Conservation (phyloP, 2,888 invertebrate genomes). For the Drosophila pseudotalamancana region DNA sequence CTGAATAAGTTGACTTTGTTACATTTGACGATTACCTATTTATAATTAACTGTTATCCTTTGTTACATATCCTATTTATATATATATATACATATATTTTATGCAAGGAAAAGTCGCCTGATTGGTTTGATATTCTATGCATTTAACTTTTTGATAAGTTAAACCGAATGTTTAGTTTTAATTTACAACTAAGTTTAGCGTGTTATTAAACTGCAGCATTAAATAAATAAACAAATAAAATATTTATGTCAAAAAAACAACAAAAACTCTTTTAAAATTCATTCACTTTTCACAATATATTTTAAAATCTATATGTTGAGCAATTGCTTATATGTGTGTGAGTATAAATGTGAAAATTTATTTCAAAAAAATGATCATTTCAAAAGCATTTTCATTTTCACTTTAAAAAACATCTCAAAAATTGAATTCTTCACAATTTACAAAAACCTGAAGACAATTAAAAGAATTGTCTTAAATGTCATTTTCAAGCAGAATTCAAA, state of each 20-base stretch:
- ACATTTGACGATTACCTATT: slow-evolving; percentile 5
- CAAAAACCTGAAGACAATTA: no score
- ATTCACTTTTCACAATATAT: no score
- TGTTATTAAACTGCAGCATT: slow-evolving; percentile 72
- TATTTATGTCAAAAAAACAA: slow-evolving; percentile 39
- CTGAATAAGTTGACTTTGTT: slow-evolving; percentile 57
- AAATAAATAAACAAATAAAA: slow-evolving; percentile 49
- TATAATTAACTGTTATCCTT: slow-evolving; percentile 27
- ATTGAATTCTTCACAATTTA: no score
- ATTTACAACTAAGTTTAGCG: slow-evolving; percentile 59
- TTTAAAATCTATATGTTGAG: no score
- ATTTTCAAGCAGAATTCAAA: no score
- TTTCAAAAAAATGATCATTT: no score
- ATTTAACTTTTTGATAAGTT: slow-evolving; percentile 13
- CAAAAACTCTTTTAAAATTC: background rate
- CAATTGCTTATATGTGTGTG: no score
- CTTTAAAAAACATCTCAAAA: no score
- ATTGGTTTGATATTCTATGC: slow-evolving; percentile 27
- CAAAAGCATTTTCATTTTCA: no score
- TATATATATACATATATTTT: slow-evolving; percentile 2
- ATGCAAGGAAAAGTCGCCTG: slow-evolving; percentile 34
- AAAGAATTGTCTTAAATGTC: no score
- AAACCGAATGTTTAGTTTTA: slow-evolving; percentile 32
- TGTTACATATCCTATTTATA: background rate
- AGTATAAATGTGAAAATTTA: no score